Conservation (phyloP, 2,113 vertebrate genomes). For the Toxotes chatareus region DNA sequence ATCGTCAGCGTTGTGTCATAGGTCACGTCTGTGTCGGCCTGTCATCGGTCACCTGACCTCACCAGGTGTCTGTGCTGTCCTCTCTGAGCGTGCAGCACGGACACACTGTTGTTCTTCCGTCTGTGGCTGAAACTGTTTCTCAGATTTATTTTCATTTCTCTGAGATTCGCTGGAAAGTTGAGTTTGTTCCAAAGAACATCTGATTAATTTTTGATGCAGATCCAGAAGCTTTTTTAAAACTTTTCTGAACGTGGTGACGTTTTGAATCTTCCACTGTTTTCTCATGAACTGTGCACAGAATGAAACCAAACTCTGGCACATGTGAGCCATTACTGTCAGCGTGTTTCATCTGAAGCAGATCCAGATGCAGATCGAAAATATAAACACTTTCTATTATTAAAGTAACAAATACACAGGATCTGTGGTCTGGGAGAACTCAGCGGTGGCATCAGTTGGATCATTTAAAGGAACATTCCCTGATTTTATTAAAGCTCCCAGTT, state of each 20-base stretch:
- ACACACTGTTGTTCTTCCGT: neutral
- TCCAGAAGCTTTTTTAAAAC: neutral
- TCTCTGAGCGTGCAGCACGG: too few species aligned
- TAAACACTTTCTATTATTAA: neutral
- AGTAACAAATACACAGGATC: neutral
- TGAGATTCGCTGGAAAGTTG: neutral
- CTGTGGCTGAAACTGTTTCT: neutral
- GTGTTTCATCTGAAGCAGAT: neutral
- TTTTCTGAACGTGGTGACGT: neutral
- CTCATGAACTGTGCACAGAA: constrained; percentile 14
- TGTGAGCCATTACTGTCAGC: neutral
- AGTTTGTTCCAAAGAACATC: neutral
- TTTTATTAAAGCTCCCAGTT: neutral
- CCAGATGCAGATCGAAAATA: neutral
- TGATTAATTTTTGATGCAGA: neutral
- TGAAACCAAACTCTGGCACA: neutral
- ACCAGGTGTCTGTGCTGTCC: too few species aligned
- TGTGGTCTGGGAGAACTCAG: neutral
- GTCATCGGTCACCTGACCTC: too few species aligned
- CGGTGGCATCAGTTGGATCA: neutral
- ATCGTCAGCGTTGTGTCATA: too few species aligned
- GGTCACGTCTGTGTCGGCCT: too few species aligned
- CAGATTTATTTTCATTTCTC: neutral
- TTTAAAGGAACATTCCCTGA: constrained; percentile 14
- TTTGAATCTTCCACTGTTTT: neutral